These are phyloP conservation scores for Eupithecia pulchellata DNA, from an alignment of 2,888 invertebrate species.

Conservation along the genomic window DNA sequence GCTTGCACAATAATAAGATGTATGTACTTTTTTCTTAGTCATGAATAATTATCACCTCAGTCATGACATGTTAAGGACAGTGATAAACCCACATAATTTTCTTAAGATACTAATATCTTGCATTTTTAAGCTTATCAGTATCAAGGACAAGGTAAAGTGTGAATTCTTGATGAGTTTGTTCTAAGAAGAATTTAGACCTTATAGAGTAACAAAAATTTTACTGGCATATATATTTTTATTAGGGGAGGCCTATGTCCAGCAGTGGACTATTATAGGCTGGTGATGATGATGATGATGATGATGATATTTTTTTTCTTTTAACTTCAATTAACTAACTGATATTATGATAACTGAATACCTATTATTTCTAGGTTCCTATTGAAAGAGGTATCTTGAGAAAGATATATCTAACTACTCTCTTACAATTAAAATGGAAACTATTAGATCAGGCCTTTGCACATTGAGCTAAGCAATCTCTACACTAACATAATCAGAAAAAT, in stretches of 20 bases:
- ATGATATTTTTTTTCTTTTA: too few relatives aligned
- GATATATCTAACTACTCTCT: too few relatives aligned
- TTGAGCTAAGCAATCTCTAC: neutral
- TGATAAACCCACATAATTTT: neutral
- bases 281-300: too few relatives aligned
- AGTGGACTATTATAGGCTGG: too few relatives aligned
- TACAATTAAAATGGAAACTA: too few relatives aligned
- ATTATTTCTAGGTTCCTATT: neutral
- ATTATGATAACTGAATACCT: too few relatives aligned
- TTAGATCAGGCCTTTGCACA: neutral
- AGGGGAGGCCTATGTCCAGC: too few relatives aligned
- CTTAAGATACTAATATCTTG: slow-evolving; percentile 17
- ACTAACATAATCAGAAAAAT: neutral
- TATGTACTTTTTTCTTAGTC: slow-evolving; percentile 15
- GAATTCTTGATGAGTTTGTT: neutral
- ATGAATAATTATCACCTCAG: slow-evolving; percentile 23
- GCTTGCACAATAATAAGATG: slow-evolving; percentile 10
- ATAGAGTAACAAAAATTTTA: too few relatives aligned
- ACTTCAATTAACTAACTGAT: neutral
- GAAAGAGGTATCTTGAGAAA: neutral
- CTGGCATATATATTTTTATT: too few relatives aligned
- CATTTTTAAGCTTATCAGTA: slow-evolving; percentile 25
- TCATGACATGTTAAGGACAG: neutral
- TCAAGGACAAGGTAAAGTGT: slow-evolving; percentile 16
- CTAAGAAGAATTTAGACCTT: too few relatives aligned